Percentiles rank a stretch among this genome's conserved stretches.
Conservation (phyloP, 2,113 vertebrate genomes). For the Phyllopteryx taeniolatus region DNA sequence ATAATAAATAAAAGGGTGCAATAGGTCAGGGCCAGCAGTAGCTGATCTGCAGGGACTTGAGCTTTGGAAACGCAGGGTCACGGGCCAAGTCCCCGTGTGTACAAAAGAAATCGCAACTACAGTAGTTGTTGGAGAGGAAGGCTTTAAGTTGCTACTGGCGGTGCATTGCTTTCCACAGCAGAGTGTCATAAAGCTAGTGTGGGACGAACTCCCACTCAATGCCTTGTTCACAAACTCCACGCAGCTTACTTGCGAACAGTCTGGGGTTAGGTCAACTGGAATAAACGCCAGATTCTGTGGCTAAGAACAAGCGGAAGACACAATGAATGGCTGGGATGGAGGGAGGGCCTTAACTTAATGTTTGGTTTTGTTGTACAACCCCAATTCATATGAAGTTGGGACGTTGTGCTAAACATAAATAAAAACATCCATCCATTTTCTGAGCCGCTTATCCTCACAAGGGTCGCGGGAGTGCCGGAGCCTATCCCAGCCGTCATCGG, state of each 20-base stretch:
- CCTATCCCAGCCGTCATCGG: too few species aligned
- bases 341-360: background rate
- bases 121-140: background rate
- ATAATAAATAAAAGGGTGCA: background rate
- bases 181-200: background rate
- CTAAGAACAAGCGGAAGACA: background rate
- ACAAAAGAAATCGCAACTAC: background rate
- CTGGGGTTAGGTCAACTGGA: background rate
- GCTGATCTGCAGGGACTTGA: background rate
- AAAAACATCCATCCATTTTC: too few species aligned
- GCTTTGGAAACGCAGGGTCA: background rate
- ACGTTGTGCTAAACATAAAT: too few species aligned
- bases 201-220: background rate
- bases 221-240: background rate
- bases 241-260: background rate
- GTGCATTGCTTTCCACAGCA: background rate
- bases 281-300: background rate
- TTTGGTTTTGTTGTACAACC: background rate
- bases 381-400: too few species aligned
- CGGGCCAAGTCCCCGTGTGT: background rate
- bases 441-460: too few species aligned
- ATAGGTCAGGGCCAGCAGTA: background rate
- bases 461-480: too few species aligned
- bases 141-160: background rate
- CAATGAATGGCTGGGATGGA: background rate